Base-by-base conservation (phyloP, 2,113 vertebrate genomes). In the Peromyscus maniculatus region DNA sequence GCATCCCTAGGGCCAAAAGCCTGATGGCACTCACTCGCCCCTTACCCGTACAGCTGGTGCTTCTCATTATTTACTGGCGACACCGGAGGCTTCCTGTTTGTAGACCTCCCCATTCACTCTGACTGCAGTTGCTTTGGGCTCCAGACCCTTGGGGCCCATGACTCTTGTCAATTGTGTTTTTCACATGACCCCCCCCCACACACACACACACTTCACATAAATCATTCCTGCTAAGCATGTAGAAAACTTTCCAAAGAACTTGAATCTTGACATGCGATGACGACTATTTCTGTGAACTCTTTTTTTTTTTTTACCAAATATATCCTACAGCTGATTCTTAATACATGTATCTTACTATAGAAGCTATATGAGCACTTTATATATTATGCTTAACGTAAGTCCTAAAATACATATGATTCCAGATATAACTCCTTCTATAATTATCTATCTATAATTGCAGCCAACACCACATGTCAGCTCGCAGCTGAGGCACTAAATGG, bases 281-380 rank as follows among this genome's bases (percentile, higher is more conserved):
- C 64, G 31, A 59, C 72, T 39, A 79, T 86, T 57, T 83, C 96
- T 43, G 59, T 72, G n/a, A 95, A 93, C 62, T 67, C 72, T 64
- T 72, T 72, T 64, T 64, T 72, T 72, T 64, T 64, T 72, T 87
- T 69, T 9, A 59, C 71, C 71, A 79, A 74, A 92, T 26, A 71
- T n/a, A 94, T 66, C 43, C 87, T 55, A 66, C 17, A 24, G 49
- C 72, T 71, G 77, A 80, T 31, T n/a, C 21, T 75, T 62, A 71
- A 62, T 16, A 46, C 55, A 31, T 49, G 87, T 67, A 33, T 57
- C 66, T 87, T 83, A 33, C 46, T 69, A 75, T 3, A 92, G 31
- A 49, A 22, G 57, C 55, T 22, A 64, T 12, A 77, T 17, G 59
- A 86, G 55, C 11, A 49, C 26, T 95, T 79, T 71, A 39, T 13